These are phyloP conservation scores for Denticeps clupeoides DNA, from an alignment of 2,797 vertebrate genomes.

Conservation along the genomic window DNA sequence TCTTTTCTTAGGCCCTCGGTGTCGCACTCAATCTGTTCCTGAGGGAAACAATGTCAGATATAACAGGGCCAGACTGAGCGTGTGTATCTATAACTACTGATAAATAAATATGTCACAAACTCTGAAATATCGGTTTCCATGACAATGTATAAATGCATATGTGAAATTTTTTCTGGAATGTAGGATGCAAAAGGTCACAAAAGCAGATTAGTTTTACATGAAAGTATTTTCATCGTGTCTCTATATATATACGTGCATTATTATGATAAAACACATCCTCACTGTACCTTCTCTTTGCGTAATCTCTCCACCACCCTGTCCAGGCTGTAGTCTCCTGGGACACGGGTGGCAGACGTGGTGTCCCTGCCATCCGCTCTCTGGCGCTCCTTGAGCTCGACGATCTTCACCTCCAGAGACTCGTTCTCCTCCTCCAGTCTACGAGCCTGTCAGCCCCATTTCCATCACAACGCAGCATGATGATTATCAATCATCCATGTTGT, in stretches of 20 bases:
- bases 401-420: slow-evolving; percentile 51
- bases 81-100: neutral
- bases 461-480: too few species aligned
- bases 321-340: slow-evolving; percentile 35
- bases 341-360: slow-evolving; percentile 5
- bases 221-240: too few species aligned
- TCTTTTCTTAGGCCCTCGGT: slow-evolving; percentile 40
- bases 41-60: slow-evolving; percentile 24
- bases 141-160: too few species aligned
- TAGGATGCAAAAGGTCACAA: too few species aligned
- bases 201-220: too few species aligned
- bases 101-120: slow-evolving; percentile 17
- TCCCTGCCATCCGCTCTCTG: slow-evolving; percentile 5
- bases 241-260: too few species aligned
- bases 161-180: too few species aligned
- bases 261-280: too few species aligned
- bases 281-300: slow-evolving; percentile 49
- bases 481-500: too few species aligned
- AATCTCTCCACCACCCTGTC: slow-evolving; percentile 52
- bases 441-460: slow-evolving; percentile 37
- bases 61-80: neutral
- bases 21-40: slow-evolving; percentile 52
- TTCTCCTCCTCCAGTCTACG: slow-evolving; percentile 59
- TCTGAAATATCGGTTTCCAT: too few species aligned
- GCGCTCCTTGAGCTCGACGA: slow-evolving; percentile 42